Evolutionary conservation across 2,113 vertebrate genomes (phyloP), one percentile per base, ranked within the genome.

Genomic region (Campylomormyrus tamandua): DNA sequence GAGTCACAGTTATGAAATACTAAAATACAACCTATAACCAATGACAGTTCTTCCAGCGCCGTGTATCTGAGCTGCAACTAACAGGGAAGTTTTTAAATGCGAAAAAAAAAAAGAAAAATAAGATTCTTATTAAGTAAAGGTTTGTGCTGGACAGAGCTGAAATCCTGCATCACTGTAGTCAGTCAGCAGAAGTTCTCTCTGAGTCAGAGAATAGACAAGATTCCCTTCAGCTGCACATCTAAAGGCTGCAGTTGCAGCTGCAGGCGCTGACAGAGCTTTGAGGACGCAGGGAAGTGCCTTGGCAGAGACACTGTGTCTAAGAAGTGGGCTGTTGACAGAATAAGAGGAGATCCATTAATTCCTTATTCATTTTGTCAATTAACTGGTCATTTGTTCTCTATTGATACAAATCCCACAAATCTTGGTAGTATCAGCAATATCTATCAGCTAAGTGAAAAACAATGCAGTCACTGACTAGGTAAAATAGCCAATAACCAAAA

Each of bases 211-310:
- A 58, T 17, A 53, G 86, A 58, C 56, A 62, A 5, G 56, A 45
- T 62, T 31, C 49, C 49, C 27, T 31, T 27, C 87, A 46, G 87
- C 56, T 45, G 56, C 50, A 35, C 35, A 80, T 90, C 87, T 70
- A 91, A 83, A 91, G 66, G 92, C 87, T 89, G 87, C 91, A 91
- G 87, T 48, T 90, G 90, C 91, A 90, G 90, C 92, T 90, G 89
- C 89, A 90, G 56, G 8, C 46, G 15, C 31, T 88, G 39, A 88
- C 19, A 45, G 56, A 6, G 8, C 56, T 21, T 66, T n/a, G 35
- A 46, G 35, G 87, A 66, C 0, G 1, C 35, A 42, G 49, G 56
- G 42, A 5, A 46, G 17, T 11, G 24, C 39, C 5, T 13, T 5
- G 35, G 53, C 42, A 17, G 19, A 62, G 19, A 35, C 27, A n/a